Conservation (phyloP, 2,797 vertebrate species). For the Agapornis canus region DNA sequence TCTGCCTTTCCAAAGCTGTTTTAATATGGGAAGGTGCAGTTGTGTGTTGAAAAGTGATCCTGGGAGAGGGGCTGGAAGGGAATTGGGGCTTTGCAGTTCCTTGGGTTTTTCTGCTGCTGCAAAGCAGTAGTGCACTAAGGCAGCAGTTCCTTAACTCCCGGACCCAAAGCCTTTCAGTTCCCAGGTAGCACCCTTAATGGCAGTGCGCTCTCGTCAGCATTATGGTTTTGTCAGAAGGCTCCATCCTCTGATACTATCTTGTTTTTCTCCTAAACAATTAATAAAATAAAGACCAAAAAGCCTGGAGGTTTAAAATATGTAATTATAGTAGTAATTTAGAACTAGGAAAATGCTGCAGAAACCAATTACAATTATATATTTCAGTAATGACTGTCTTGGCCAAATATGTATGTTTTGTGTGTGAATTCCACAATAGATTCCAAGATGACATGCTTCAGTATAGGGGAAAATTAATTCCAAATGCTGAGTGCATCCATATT, state of each 20-base stretch:
- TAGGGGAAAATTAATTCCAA: slow-evolving; percentile 18
- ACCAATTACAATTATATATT: slow-evolving; percentile 36
- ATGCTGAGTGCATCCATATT: neutral
- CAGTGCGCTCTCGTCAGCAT: neutral
- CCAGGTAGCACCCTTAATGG: neutral
- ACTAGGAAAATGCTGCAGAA: slow-evolving; percentile 36
- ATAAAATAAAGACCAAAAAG: slow-evolving; percentile 55
- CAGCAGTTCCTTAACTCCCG: fast-evolving
- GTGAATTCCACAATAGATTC: neutral
- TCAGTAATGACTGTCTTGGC: slow-evolving; percentile 40
- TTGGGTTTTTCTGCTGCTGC: neutral
- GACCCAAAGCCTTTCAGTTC: neutral
- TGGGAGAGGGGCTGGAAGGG: neutral
- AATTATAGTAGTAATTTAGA: slow-evolving; percentile 55
- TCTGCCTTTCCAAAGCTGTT: neutral
- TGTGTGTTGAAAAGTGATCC: neutral
- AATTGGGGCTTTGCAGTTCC: neutral
- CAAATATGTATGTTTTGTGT: slow-evolving; percentile 21
- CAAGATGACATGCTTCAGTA: neutral
- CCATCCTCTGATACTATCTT: slow-evolving; percentile 29
- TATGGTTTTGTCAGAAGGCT: slow-evolving; percentile 18
- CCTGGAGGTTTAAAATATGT: slow-evolving; percentile 44
- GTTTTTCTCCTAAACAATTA: slow-evolving; percentile 52
- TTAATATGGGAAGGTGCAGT: neutral
- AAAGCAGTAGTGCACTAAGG: neutral